A percentile compares a stretch with the other conserved stretches of the same genome.
Evolutionary conservation across 2,113 vertebrate species (phyloP).

Genomic region (Emydocephalus ijimae): DNA sequence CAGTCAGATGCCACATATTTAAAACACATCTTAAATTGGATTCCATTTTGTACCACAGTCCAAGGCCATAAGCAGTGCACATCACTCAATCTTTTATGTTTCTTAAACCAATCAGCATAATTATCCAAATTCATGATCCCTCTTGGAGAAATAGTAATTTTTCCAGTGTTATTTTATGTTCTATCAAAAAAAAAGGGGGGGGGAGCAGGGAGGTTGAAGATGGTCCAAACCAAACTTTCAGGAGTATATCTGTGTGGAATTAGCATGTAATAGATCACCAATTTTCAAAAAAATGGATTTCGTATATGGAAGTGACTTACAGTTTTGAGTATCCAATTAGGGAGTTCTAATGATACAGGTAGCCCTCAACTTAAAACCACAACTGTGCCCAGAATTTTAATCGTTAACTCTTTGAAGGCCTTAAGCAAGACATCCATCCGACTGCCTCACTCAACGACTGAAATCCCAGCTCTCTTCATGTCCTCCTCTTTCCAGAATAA

Average conservation of each 20-base stretch:
- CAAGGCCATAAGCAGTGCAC: not conserved
- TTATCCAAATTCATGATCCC: slow-evolving; percentile 8
- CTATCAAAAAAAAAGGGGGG: slow-evolving; percentile 26
- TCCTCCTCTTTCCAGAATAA: not conserved
- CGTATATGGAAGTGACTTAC: slow-evolving; percentile 34
- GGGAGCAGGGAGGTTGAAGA: slow-evolving; percentile 42
- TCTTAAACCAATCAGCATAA: slow-evolving; percentile 2
- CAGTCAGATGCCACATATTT: fast-evolving
- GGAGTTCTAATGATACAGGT: slow-evolving; percentile 16
- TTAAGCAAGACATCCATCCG: not conserved
- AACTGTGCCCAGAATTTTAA: not conserved
- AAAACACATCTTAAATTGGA: not conserved
- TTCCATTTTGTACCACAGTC: not conserved
- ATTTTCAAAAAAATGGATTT: slow-evolving; percentile 15
- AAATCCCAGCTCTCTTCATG: not conserved
- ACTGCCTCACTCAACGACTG: not conserved
- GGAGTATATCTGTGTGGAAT: slow-evolving; percentile 31
- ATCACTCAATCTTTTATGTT: slow-evolving; percentile 21
- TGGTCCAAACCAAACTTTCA: slow-evolving; percentile 37
- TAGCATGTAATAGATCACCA: slow-evolving; percentile 32
- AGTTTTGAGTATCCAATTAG: slow-evolving; percentile 36
- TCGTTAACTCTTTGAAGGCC: not conserved
- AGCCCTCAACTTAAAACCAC: not conserved
- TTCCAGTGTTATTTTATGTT: slow-evolving; percentile 52
- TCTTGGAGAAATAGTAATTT: slow-evolving; percentile 51